These are phyloP conservation scores for Bagarius yarrelli DNA, from an alignment of 2,113 vertebrate genomes.

Conservation along the genomic window DNA sequence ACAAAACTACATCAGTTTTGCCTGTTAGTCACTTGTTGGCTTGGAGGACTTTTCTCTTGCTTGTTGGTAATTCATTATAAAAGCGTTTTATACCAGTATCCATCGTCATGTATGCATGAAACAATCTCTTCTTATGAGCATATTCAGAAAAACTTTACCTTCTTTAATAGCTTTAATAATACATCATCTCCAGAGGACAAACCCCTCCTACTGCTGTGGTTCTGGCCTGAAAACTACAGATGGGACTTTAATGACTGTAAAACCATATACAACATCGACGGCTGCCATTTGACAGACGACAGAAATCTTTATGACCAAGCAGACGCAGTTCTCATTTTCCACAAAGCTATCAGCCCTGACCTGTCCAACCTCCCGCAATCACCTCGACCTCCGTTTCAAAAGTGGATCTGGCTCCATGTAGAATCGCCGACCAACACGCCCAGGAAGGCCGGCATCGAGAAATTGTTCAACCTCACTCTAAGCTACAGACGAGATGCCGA, in stretches of 20 bases:
- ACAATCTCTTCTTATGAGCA: not conserved
- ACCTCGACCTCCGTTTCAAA: conserved; percentile 79
- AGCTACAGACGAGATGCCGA: conserved; percentile 84
- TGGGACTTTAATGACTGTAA: conserved; percentile 78
- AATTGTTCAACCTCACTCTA: conserved; percentile 83
- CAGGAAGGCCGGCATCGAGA: conserved; percentile 76
- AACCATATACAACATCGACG: conserved; percentile 75
- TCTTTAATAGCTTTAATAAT: not conserved
- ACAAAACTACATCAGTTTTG: not conserved
- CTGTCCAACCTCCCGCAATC: conserved; percentile 80
- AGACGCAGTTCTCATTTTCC: conserved; percentile 78
- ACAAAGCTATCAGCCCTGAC: conserved; percentile 79
- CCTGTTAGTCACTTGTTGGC: not conserved
- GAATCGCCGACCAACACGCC: conserved; percentile 79
- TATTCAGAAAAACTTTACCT: not conserved
- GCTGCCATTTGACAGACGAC: conserved; percentile 65
- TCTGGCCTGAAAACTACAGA: conserved; percentile 79
- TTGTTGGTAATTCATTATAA: conserved; percentile 6
- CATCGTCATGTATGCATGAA: too few species aligned
- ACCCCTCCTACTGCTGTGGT: conserved; percentile 82
- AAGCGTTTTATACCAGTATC: too few species aligned
- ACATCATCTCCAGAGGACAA: conserved; percentile 54
- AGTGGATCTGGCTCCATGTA: conserved; percentile 88
- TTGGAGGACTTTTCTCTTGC: conserved; percentile 14
- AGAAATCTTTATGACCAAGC: conserved; percentile 76